These are phyloP conservation scores for Atractosteus spatula DNA, from an alignment of 2,113 vertebrate genomes.

Conservation along the genomic window DNA sequence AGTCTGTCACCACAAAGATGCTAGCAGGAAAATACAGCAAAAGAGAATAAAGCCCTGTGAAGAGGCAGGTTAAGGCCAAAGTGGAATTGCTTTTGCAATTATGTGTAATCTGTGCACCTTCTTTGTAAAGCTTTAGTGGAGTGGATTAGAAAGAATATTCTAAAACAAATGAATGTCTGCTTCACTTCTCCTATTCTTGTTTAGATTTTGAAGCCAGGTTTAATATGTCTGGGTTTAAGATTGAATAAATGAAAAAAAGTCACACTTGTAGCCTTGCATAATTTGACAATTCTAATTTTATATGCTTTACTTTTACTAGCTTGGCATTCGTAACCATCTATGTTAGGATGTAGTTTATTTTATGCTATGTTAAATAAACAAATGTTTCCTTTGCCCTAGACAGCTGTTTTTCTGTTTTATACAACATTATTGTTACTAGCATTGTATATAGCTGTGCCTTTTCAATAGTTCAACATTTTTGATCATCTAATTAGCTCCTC, in stretches of 20 bases:
- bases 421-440: slow-evolving; percentile 30
- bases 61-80: background rate
- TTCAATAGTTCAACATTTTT: slow-evolving; percentile 46
- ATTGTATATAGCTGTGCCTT: slow-evolving; percentile 31
- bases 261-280: background rate
- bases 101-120: background rate
- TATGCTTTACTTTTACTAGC: background rate
- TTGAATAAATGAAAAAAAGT: background rate
- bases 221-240: background rate
- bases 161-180: background rate
- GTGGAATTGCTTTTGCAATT: slow-evolving; percentile 5
- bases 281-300: background rate
- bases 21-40: background rate
- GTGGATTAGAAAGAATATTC: background rate
- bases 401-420: slow-evolving; percentile 24
- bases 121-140: background rate
- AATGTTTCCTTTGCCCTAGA: background rate
- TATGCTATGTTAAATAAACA: background rate
- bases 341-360: background rate
- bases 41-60: background rate
- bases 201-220: background rate
- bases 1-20: background rate
- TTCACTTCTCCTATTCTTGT: background rate
- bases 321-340: background rate
- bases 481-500: slow-evolving; percentile 62